Conservation (phyloP, 2,113 vertebrate genomes). For the Lophotis ruficrista region DNA sequence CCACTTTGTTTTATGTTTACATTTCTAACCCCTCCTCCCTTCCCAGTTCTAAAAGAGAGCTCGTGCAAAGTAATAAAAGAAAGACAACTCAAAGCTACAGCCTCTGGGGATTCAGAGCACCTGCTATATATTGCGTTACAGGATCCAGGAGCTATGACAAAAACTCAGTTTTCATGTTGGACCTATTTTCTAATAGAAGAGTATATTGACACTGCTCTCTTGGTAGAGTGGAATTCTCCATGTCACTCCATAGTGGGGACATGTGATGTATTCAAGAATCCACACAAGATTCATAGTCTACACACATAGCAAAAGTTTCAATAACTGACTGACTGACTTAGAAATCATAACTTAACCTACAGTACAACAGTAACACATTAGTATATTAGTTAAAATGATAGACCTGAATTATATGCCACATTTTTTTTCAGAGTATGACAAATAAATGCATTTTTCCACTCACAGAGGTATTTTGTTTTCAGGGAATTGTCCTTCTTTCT, state of each 20-base stretch:
- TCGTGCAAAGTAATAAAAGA: conserved; percentile 36
- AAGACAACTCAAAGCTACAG: conserved; percentile 29
- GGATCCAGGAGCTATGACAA: conserved; percentile 13
- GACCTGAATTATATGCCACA: background rate
- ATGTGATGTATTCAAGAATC: background rate
- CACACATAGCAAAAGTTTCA: background rate
- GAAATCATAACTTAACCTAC: background rate
- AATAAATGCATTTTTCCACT: background rate
- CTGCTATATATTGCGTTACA: conserved; percentile 37
- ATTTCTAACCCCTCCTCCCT: background rate
- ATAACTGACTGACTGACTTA: background rate
- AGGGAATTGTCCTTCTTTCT: background rate
- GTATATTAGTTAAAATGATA: background rate
- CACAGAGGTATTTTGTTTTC: background rate
- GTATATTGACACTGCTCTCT: background rate
- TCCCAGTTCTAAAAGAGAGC: background rate
- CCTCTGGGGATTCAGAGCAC: background rate
- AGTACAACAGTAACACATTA: background rate
- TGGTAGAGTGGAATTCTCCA: background rate
- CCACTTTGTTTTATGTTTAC: background rate
- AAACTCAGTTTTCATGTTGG: background rate
- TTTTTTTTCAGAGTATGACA: background rate
- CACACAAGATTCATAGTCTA: background rate
- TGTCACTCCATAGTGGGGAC: background rate
- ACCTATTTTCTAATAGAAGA: background rate